These are phyloP conservation scores for Agriopis leucophaearia DNA, from an alignment of 2,888 invertebrate species.

Conservation along the genomic window DNA sequence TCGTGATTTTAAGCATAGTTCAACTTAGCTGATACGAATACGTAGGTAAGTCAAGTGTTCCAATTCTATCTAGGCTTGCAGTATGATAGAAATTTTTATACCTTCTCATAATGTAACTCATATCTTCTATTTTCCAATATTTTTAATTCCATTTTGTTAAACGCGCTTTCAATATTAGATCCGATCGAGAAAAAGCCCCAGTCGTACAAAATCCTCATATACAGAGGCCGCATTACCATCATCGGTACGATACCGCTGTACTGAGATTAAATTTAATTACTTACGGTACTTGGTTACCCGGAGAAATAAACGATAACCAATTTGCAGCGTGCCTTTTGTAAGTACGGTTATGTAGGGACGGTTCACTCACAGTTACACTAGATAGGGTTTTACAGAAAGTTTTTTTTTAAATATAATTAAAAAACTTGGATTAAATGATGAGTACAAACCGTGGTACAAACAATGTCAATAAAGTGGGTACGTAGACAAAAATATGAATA, in stretches of 20 bases:
- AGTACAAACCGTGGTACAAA: too few species aligned
- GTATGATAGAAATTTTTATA: neutral
- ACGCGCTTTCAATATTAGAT: neutral
- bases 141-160: neutral
- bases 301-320: slow-evolving; percentile 43
- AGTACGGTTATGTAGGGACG: too few species aligned
- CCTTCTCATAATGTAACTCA: neutral
- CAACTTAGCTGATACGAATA: too few species aligned
- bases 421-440: too few species aligned
- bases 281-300: slow-evolving; percentile 29
- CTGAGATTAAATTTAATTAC: slow-evolving; percentile 42
- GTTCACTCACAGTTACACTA: neutral
- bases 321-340: slow-evolving; percentile 31
- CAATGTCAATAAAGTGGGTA: too few species aligned
- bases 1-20: too few species aligned
- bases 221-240: slow-evolving; percentile 5
- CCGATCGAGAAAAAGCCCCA: slow-evolving; percentile 14
- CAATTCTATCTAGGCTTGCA: too few species aligned
- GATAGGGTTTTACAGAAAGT: too few species aligned
- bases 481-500: too few species aligned
- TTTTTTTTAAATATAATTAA: too few species aligned
- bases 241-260: neutral
- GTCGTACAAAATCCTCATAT: slow-evolving; percentile 12
- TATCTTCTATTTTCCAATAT: neutral
- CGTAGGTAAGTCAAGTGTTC: too few species aligned